Percentiles rank a stretch among this genome's conserved stretches.
Conservation (phyloP, 2,797 vertebrate genomes). For the Gymnodraco acuticeps region DNA sequence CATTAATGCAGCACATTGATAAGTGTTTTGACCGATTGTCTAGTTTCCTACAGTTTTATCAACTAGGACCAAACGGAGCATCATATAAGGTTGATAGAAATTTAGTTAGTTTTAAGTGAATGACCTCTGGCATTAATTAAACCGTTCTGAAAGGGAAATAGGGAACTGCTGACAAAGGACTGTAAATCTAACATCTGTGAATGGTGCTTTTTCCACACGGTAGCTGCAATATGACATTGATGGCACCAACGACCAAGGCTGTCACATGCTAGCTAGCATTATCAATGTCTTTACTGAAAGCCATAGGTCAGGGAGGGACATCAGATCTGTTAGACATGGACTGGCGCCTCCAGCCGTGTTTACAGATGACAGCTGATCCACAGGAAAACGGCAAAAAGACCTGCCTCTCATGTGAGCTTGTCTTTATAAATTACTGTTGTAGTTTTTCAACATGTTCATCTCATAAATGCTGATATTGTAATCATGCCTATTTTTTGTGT, state of each 20-base stretch:
- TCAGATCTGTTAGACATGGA: constrained; percentile 32
- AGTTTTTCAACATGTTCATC: constrained; percentile 75
- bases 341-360: constrained; percentile 54
- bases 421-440: constrained; percentile 48
- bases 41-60: constrained; percentile 45
- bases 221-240: constrained; percentile 46
- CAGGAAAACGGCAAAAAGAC: constrained; percentile 32
- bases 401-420: constrained; percentile 48
- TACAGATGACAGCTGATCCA: constrained; percentile 43
- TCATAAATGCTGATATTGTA: constrained; percentile 62
- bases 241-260: constrained; percentile 37
- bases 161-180: constrained; percentile 34
- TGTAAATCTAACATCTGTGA: constrained; percentile 43
- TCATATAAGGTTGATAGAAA: constrained; percentile 25
- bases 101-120: constrained; percentile 28
- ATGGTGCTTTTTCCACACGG: constrained; percentile 58
- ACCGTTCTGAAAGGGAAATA: constrained; percentile 32
- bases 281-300: constrained; percentile 68
- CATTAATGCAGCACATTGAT: constrained; percentile 40
- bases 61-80: constrained; percentile 67
- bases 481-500: constrained; percentile 66
- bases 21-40: constrained; percentile 36
- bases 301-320: constrained; percentile 64
- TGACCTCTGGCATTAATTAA: constrained; percentile 26
- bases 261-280: constrained; percentile 33